These are phyloP conservation scores for Zaprionus bogoriensis DNA, from an alignment of 2,888 invertebrate species.

Conservation along the genomic window DNA sequence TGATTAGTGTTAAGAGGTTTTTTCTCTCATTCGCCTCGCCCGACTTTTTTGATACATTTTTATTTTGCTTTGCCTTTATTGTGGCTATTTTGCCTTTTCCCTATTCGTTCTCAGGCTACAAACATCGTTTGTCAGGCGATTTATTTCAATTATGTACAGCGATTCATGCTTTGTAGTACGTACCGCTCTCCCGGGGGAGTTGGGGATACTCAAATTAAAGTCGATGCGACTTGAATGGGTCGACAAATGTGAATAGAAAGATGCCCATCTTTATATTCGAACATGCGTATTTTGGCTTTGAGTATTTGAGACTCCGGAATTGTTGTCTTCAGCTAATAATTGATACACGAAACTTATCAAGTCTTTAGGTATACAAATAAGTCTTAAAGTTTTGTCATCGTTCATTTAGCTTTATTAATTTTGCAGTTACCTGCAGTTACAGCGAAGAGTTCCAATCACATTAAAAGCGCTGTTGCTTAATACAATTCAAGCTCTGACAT, in stretches of 20 bases:
- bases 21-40: slow-evolving; percentile 5
- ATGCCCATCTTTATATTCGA: not conserved
- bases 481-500: slow-evolving; percentile 6
- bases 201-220: slow-evolving; percentile 8
- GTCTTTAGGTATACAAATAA: too few relatives aligned
- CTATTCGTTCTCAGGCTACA: slow-evolving; percentile 11
- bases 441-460: not conserved
- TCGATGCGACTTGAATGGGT: slow-evolving; percentile 1
- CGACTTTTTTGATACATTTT: slow-evolving; percentile 22
- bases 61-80: slow-evolving; percentile 19
- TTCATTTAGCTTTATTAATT: not conserved
- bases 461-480: not conserved
- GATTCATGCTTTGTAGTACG: slow-evolving; percentile 35
- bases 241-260: not conserved
- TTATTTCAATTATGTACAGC: slow-evolving; percentile 72
- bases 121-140: slow-evolving; percentile 71
- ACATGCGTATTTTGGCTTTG: not conserved
- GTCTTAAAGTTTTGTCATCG: too few relatives aligned
- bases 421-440: not conserved
- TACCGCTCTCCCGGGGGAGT: not conserved
- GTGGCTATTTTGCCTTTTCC: slow-evolving; percentile 29
- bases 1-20: slow-evolving; percentile 67
- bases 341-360: too few relatives aligned
- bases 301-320: too few relatives aligned
- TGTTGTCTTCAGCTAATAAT: too few relatives aligned